phyloP scores from a whole-genome alignment of 2,888 invertebrate genomes.

The Deilephila porcellus region DNA sequence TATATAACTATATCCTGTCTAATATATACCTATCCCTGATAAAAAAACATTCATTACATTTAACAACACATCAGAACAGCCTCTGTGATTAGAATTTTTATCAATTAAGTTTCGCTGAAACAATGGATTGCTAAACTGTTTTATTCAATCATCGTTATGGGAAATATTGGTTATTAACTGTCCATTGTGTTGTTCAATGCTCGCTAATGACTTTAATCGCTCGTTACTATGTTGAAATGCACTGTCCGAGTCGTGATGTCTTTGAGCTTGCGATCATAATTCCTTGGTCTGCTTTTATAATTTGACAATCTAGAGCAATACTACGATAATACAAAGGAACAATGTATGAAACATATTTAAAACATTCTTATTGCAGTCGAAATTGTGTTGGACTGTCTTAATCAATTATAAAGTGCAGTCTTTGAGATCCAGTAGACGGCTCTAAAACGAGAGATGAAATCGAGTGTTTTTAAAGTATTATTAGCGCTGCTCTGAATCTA shows the following conservation, averaged over 20 bases:
- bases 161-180: conserved; percentile 52
- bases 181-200: conserved; percentile 57
- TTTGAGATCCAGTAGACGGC: too few species aligned
- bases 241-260: neutral
- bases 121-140: conserved; percentile 69
- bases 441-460: too few species aligned
- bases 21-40: too few species aligned
- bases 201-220: conserved; percentile 25
- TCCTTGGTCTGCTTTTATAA: neutral
- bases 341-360: too few species aligned
- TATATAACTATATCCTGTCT: neutral
- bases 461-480: too few species aligned
- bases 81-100: neutral
- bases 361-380: too few species aligned
- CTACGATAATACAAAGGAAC: too few species aligned
- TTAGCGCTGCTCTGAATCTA: too few species aligned
- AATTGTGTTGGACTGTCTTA: too few species aligned
- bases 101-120: conserved; percentile 37
- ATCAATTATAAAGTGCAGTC: too few species aligned
- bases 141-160: conserved; percentile 58
- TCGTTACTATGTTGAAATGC: neutral
- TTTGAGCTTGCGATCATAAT: neutral
- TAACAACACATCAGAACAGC: neutral
- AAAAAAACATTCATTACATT: neutral
- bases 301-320: neutral